Conservation (phyloP, 2,113 vertebrate genomes). For the Rhombomys opimus region DNA sequence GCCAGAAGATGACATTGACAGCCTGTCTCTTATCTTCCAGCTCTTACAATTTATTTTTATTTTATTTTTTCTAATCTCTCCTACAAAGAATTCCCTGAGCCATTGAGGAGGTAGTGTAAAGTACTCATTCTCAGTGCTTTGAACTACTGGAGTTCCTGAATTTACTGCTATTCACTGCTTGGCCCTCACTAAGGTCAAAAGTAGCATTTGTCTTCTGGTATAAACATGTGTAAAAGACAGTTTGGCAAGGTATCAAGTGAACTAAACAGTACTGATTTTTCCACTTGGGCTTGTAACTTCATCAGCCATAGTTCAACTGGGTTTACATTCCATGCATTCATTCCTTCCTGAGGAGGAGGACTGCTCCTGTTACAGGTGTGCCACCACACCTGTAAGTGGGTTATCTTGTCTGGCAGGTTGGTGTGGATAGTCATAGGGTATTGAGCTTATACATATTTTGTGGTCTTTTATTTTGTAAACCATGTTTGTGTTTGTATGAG, state of each 20-base stretch:
- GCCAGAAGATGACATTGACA: background rate
- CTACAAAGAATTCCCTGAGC: background rate
- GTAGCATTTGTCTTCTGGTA: background rate
- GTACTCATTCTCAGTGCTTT: too few species aligned
- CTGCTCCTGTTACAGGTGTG: background rate
- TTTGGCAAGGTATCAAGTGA: background rate
- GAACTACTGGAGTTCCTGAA: background rate
- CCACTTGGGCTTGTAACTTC: background rate
- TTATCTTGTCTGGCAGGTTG: background rate
- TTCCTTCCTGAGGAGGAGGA: background rate
- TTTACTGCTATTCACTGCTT: background rate
- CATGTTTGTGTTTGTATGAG: background rate
- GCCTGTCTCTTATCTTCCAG: background rate
- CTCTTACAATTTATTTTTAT: background rate
- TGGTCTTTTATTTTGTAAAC: background rate
- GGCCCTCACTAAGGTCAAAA: background rate
- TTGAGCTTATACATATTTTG: background rate
- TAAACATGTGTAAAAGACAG: background rate
- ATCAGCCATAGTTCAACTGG: background rate
- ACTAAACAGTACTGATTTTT: background rate
- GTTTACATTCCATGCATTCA: background rate
- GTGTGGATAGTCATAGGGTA: background rate
- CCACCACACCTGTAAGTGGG: background rate
- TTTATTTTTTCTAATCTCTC: background rate
- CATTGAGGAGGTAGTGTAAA: background rate